Base-by-base conservation (phyloP, 2,888 invertebrate genomes). In the Oeneis ivallda region DNA sequence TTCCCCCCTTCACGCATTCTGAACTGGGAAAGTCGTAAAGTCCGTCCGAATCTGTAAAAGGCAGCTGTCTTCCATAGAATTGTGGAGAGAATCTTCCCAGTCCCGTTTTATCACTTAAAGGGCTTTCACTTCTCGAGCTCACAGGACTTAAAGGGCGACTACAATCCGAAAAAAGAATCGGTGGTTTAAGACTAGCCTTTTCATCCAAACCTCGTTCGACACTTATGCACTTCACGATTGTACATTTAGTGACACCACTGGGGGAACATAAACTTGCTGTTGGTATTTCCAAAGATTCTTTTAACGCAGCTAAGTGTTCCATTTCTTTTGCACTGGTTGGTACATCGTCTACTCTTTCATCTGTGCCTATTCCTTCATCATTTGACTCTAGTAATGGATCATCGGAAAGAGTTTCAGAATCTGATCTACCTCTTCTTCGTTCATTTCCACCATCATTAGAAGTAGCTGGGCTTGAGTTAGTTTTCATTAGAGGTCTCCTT, bases 11-110 rank as follows among this genome's bases (percentile, higher is more conserved):
- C 68, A 93, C 89, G 71, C 94, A 93, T 80, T 96, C 96, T 7
- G 95, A 95, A 80, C 95, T 96, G 4, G 96, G 95, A 78, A 95
- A 96, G 82, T 96, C 96, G 80, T 96, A 96, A 26, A 96, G 85
- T 3, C 96, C 96, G 80, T 96, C 96, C 0, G 96, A 96, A 83
- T 96, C 96, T 13, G 96, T 96, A 76, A 95, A 95, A 15, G 95
- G 95, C 67, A 95, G 81, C 76, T 94, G 93, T 70, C 94, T 92
- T 41, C 95, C 94, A 81, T 95, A 95, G 83, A 95, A 95, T 76
- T 94, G 94, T 0, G 95, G 94, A 3, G 95, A 95, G 83, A 95
- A 95, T 64, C 94, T 87, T 34, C 94, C 94, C 71, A 95, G 83
- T 52, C 94, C 93, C 57, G 94, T 94, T 75, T 94, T 93, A 81